Conservation (phyloP, 2,113 vertebrate genomes). For the Ctenodactylus gundi region DNA sequence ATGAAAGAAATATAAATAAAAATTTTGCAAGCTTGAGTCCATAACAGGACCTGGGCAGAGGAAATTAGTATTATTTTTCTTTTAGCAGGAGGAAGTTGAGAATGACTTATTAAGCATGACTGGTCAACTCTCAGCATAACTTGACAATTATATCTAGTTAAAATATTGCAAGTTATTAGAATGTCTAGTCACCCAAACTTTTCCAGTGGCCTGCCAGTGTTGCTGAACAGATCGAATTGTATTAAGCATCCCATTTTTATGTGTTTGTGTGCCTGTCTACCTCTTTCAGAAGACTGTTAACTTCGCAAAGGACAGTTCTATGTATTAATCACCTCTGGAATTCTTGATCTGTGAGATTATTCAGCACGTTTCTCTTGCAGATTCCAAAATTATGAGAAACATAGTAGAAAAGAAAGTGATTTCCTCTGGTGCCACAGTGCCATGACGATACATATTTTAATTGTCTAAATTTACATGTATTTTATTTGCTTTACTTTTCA, state of each 20-base stretch:
- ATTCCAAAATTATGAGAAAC: not conserved
- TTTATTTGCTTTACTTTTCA: conserved; percentile 42
- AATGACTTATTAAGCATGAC: not conserved
- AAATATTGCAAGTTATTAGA: not conserved
- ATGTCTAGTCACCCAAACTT: not conserved
- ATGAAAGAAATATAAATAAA: not conserved
- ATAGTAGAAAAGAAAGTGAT: not conserved
- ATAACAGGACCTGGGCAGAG: not conserved
- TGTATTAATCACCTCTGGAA: not conserved
- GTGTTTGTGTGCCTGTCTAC: not conserved
- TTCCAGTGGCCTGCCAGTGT: not conserved
- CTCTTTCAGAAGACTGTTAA: not conserved
- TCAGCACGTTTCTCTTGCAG: not conserved
- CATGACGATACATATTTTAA: not conserved
- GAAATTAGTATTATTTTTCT: not conserved
- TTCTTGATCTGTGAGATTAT: not conserved
- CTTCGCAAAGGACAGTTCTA: not conserved
- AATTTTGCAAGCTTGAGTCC: not conserved
- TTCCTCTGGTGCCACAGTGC: not conserved
- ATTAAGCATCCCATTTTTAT: not conserved
- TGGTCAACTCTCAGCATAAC: not conserved
- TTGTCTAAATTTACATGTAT: not conserved
- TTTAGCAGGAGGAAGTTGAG: not conserved
- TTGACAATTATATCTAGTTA: not conserved
- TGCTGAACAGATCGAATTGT: not conserved